Conservation (phyloP, 2,113 vertebrate species). For the Mola mola region DNA sequence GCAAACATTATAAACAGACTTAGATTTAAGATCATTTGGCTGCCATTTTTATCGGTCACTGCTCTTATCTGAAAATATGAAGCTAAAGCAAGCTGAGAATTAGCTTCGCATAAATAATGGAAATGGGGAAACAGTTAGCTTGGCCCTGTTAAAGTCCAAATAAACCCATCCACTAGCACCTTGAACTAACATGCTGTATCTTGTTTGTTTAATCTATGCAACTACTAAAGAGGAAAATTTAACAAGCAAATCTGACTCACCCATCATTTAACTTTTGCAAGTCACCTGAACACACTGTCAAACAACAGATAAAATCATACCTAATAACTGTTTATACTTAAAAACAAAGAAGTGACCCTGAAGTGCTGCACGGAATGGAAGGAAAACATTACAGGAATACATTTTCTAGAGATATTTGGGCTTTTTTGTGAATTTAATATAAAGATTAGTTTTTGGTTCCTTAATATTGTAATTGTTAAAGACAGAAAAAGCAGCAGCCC, state of each 20-base stretch:
- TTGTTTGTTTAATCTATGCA: no score
- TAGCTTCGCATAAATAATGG: not conserved
- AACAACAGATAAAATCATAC: constrained; percentile 3
- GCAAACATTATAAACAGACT: not conserved
- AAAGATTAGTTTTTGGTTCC: no score
- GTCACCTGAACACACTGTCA: not conserved
- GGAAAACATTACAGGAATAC: no score
- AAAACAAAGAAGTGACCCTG: constrained; percentile 5
- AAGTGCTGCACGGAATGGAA: not conserved
- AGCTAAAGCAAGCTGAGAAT: no score
- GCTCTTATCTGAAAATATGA: not conserved
- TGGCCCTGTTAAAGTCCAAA: no score
- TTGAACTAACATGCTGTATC: no score
- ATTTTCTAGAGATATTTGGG: no score
- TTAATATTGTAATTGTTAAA: constrained; percentile 3
- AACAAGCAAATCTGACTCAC: no score
- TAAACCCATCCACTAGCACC: not conserved
- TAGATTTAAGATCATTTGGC: constrained; percentile 10
- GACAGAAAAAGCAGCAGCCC: constrained; percentile 25
- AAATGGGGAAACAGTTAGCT: no score
- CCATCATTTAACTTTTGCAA: constrained; percentile 1
- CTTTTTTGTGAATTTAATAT: not conserved
- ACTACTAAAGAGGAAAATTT: no score
- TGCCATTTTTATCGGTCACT: not conserved
- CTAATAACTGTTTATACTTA: no score